Conservation (phyloP, 2,113 vertebrate species). For the Oryzias woworae region DNA sequence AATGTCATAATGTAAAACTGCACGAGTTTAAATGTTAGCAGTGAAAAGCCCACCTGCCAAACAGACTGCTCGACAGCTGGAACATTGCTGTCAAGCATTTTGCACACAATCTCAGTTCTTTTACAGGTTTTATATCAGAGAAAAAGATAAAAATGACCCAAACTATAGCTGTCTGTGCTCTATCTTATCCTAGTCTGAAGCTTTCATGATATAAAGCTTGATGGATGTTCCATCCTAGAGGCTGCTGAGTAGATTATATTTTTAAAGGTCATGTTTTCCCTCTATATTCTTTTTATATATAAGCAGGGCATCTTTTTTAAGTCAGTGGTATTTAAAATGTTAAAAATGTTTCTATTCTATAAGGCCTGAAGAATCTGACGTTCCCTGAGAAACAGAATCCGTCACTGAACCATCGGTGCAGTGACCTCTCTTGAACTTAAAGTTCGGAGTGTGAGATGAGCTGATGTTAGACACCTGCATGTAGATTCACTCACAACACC, state of each 20-base stretch:
- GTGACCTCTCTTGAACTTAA: slow-evolving; percentile 16
- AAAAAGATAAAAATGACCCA: slow-evolving; percentile 60
- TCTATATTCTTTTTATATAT: no score
- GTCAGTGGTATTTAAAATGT: background rate
- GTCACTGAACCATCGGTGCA: background rate
- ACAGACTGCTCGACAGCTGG: slow-evolving; percentile 18
- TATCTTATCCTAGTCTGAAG: slow-evolving; percentile 39
- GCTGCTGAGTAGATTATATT: slow-evolving; percentile 51
- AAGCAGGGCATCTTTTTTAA: background rate
- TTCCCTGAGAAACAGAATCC: no score
- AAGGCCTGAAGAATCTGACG: no score
- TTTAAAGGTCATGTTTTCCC: slow-evolving; percentile 15
- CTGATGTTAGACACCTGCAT: slow-evolving; percentile 12
- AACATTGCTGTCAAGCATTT: slow-evolving; percentile 7
- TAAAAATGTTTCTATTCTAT: background rate
- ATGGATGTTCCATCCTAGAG: slow-evolving; percentile 35
- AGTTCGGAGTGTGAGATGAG: slow-evolving; percentile 30
- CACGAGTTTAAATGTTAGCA: background rate
- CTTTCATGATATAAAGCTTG: slow-evolving; percentile 33
- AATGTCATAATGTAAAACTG: slow-evolving; percentile 7
- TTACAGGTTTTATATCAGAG: slow-evolving; percentile 31
- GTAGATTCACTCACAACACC: slow-evolving; percentile 16
- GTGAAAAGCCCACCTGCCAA: slow-evolving; percentile 24
- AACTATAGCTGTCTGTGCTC: slow-evolving; percentile 29
- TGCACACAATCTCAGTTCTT: slow-evolving; percentile 24